These are phyloP conservation scores for Cephalopterus ornatus DNA, from an alignment of 2,113 vertebrate species.

Conservation along the genomic window DNA sequence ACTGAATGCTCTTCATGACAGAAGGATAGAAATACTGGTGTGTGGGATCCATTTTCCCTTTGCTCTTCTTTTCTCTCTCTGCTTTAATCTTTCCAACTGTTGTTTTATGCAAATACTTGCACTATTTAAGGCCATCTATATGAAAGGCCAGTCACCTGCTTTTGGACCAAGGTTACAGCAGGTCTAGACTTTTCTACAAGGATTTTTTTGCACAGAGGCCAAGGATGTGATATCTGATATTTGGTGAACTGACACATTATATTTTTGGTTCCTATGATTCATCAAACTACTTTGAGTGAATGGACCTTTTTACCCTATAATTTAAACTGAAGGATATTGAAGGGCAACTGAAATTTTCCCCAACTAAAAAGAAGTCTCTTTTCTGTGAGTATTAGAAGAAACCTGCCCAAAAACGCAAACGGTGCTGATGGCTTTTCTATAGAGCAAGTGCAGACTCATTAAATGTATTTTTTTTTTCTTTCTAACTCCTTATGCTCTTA, in stretches of 20 bases:
- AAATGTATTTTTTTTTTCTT: background rate
- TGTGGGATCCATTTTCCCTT: background rate
- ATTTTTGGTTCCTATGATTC: slow-evolving; percentile 44
- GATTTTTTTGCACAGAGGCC: background rate
- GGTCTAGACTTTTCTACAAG: background rate
- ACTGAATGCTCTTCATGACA: background rate
- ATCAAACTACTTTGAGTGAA: background rate
- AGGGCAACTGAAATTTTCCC: background rate
- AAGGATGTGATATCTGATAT: background rate
- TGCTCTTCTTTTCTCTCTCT: background rate
- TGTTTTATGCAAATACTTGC: background rate
- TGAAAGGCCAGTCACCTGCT: background rate
- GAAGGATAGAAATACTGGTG: background rate
- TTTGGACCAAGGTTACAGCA: background rate
- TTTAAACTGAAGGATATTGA: slow-evolving; percentile 37
- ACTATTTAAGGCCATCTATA: background rate
- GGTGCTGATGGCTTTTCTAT: background rate
- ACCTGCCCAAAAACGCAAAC: background rate
- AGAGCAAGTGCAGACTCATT: background rate
- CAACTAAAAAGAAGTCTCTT: background rate
- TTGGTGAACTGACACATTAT: background rate
- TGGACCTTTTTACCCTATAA: slow-evolving; percentile 27
- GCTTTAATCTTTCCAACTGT: background rate
- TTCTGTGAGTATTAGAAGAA: background rate
- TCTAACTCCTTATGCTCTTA: background rate